Percentiles rank a stretch among this genome's conserved stretches.
Conservation (phyloP, 2,888 invertebrate genomes). For the Charanyca ferruginea region DNA sequence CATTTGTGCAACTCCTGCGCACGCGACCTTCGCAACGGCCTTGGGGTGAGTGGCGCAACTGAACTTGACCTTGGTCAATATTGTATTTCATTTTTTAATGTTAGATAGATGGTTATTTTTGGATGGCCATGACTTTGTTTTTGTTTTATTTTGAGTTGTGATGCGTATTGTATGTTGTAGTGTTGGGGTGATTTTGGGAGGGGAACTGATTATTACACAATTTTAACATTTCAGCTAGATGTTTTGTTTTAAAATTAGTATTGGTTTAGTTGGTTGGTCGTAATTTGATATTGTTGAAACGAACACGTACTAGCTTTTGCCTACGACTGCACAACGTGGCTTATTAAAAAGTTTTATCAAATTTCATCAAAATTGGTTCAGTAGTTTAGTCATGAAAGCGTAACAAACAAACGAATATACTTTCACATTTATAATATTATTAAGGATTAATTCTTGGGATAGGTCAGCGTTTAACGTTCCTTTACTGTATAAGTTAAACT, state of each 20-base stretch:
- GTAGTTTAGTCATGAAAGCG: no score
- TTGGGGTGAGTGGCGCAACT: conserved; percentile 84
- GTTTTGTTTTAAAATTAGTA: neutral
- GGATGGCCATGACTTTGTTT: neutral
- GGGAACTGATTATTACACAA: neutral
- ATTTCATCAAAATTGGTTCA: no score
- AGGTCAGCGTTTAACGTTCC: neutral
- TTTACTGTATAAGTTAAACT: neutral
- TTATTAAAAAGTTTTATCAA: no score
- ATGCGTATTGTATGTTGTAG: neutral
- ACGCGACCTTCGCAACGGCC: conserved; percentile 78
- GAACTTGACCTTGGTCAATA: conserved; percentile 78
- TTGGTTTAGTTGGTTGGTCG: neutral
- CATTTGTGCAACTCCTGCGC: conserved; percentile 81
- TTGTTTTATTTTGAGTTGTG: conserved; percentile 3
- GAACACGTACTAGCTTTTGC: neutral
- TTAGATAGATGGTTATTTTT: neutral
- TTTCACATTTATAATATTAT: no score
- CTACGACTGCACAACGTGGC: no score
- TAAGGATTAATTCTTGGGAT: conserved; percentile 4
- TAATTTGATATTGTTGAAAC: neutral
- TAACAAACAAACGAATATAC: no score
- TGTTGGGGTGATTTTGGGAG: neutral
- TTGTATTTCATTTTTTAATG: conserved; percentile 35
- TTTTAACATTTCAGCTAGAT: neutral